phyloP scores from a whole-genome alignment of 2,797 vertebrate species.

The Anableps anableps region DNA sequence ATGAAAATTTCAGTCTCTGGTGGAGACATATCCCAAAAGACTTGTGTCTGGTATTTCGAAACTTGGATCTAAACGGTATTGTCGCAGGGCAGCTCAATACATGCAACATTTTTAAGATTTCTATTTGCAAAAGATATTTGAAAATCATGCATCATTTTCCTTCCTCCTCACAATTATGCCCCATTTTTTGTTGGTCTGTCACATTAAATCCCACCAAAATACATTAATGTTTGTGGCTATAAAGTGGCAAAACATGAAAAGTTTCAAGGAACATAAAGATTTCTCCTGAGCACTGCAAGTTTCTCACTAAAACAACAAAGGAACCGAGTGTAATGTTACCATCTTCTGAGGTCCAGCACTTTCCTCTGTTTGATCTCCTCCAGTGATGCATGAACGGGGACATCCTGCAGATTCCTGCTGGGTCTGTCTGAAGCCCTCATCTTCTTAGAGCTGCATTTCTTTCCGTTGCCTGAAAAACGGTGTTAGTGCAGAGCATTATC shows the following conservation, averaged over 20 bases:
- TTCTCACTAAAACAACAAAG: neutral
- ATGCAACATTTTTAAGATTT: neutral
- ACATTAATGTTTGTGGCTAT: neutral
- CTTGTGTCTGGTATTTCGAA: too few species aligned
- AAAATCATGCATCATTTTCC: neutral
- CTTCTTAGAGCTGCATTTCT: slow-evolving; percentile 90
- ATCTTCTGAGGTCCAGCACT: slow-evolving; percentile 94
- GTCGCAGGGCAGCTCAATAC: neutral
- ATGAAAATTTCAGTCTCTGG: neutral
- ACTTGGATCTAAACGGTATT: too few species aligned
- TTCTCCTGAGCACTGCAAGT: neutral
- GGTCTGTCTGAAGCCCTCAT: slow-evolving; percentile 88
- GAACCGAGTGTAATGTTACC: slow-evolving; percentile 74
- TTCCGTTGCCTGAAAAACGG: slow-evolving; percentile 84
- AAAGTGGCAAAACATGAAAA: neutral
- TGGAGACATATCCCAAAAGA: neutral
- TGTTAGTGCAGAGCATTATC: neutral
- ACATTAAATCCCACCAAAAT: neutral
- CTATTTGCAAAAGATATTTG: neutral
- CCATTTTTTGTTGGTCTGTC: neutral
- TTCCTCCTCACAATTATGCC: neutral
- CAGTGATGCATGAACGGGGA: slow-evolving; percentile 81
- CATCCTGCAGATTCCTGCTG: slow-evolving; percentile 87
- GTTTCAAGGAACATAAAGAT: neutral
- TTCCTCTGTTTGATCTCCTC: slow-evolving; percentile 97